Evolutionary conservation across 2,113 vertebrate species (phyloP), one percentile per base, ranked within the genome.

Genomic region (Typhlomys cinereus): DNA sequence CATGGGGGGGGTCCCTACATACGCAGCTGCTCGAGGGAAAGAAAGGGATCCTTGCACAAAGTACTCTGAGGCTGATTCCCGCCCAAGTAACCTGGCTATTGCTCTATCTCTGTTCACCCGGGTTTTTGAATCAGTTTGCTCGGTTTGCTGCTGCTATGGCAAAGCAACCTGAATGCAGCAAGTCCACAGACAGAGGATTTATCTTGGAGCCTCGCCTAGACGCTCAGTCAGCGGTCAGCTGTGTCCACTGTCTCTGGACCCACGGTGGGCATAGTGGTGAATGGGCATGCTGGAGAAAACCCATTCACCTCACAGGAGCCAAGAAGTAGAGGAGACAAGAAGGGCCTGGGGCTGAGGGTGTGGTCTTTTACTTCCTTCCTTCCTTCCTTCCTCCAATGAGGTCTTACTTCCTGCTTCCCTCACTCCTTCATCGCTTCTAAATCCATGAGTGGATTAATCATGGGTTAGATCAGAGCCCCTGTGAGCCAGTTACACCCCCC

Each of bases 11-110:
- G 29, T 13, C 27, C 36, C 31, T 31, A 1, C 2, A 5, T 4
- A 1, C 0, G 21, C 2, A 64, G 62, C 3, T 14, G 4, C 5
- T 0, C 1, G 44, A 36, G 50, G 31, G 10, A 13, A 31, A 27
- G 64, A 34, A 44, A 9, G 41, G 17, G 9, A 0, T 34, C 9
- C 14, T 8, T 29, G 1, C 7, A 18, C n/a, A 15, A 20, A 23
- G n/a, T n/a, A n/a, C n/a, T n/a, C n/a, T n/a, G n/a, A n/a, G n/a
- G n/a, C n/a, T n/a, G n/a, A n/a, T n/a, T n/a, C n/a, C n/a, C n/a
- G n/a, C n/a, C n/a, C n/a, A n/a, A n/a, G n/a, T n/a, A n/a, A n/a
- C n/a, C n/a, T n/a, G n/a, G n/a, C n/a, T n/a, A n/a, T n/a, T n/a
- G 2, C 36, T 11, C 52, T 17, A 54, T 54, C 52, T 54, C 52